These are phyloP conservation scores for Stenoptilia bipunctidactyla DNA, from an alignment of 2,888 invertebrate species.

Conservation along the genomic window DNA sequence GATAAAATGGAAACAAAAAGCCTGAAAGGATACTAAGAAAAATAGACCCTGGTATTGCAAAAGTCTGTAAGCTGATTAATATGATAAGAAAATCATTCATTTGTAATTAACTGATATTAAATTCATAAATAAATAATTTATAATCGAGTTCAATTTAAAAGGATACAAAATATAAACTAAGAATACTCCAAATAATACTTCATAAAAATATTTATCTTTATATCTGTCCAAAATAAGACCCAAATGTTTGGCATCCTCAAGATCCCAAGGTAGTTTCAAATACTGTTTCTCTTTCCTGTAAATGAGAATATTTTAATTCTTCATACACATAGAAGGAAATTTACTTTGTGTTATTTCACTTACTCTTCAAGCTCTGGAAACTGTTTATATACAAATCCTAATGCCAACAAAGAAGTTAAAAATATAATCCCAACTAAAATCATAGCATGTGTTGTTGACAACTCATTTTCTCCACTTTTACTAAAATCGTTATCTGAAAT, in stretches of 20 bases:
- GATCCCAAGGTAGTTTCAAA: constrained; percentile 91
- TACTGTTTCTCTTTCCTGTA: constrained; percentile 86
- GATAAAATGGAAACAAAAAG: constrained; percentile 93
- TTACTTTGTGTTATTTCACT: constrained; percentile 43
- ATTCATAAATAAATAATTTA: too few species aligned
- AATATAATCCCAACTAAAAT: constrained; percentile 78
- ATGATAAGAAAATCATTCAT: constrained; percentile 35
- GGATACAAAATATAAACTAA: constrained; percentile 98
- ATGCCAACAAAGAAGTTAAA: constrained; percentile 72
- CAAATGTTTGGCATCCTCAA: constrained; percentile 95
- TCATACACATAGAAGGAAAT: constrained; percentile 4
- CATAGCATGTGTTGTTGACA: constrained; percentile 58
- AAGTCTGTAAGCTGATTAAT: constrained; percentile 92
- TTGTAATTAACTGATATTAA: background rate
- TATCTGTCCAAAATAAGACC: constrained; percentile 92
- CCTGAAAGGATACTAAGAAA: constrained; percentile 97
- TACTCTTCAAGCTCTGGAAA: constrained; percentile 91
- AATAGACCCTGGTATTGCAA: constrained; percentile 99
- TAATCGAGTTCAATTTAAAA: constrained; percentile 56
- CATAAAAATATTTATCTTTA: constrained; percentile 91
- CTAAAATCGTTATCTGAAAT: background rate
- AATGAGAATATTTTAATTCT: constrained; percentile 17
- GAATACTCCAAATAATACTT: constrained; percentile 92
- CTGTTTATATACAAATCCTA: constrained; percentile 81
- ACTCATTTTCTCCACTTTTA: background rate